Conservation (phyloP, 2,113 vertebrate species). For the Phocoena phocoena region DNA sequence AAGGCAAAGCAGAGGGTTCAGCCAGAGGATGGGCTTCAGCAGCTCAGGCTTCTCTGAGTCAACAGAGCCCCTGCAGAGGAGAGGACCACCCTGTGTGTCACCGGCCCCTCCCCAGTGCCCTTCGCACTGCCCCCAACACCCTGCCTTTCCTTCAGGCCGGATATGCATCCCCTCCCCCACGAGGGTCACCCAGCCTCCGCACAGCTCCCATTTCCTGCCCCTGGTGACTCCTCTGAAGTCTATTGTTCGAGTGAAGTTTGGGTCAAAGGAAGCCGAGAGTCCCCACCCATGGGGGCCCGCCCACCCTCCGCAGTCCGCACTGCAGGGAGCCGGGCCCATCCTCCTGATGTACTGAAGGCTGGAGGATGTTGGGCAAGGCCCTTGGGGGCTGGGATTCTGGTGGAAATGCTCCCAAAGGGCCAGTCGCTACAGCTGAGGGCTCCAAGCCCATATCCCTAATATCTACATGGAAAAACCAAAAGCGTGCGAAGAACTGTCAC, state of each 20-base stretch:
- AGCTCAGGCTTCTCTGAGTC: slow-evolving; percentile 51
- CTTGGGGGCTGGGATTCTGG: neutral
- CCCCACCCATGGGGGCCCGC: slow-evolving; percentile 72
- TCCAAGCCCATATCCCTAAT: neutral
- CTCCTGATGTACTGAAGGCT: neutral
- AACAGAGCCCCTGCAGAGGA: slow-evolving; percentile 33
- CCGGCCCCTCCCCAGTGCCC: slow-evolving; percentile 53
- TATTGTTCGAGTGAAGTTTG: slow-evolving; percentile 75
- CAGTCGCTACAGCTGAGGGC: neutral
- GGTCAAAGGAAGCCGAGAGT: slow-evolving; percentile 73
- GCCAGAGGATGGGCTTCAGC: neutral
- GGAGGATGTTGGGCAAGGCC: neutral
- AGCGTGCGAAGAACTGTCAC: neutral
- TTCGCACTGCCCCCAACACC: slow-evolving; percentile 54
- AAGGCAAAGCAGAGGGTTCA: neutral
- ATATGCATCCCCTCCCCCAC: slow-evolving; percentile 70
- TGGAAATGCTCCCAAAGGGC: neutral
- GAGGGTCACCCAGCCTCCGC: slow-evolving; percentile 68
- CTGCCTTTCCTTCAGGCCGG: slow-evolving; percentile 55
- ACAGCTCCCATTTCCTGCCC: slow-evolving; percentile 76
- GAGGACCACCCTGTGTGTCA: slow-evolving; percentile 44
- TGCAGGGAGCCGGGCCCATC: neutral
- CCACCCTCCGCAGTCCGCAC: neutral
- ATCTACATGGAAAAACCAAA: neutral
- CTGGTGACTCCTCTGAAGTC: slow-evolving; percentile 75